Evolutionary conservation across 2,888 invertebrate species (phyloP), one percentile per base, ranked within the genome.

Genomic region (Acleris literana): DNA sequence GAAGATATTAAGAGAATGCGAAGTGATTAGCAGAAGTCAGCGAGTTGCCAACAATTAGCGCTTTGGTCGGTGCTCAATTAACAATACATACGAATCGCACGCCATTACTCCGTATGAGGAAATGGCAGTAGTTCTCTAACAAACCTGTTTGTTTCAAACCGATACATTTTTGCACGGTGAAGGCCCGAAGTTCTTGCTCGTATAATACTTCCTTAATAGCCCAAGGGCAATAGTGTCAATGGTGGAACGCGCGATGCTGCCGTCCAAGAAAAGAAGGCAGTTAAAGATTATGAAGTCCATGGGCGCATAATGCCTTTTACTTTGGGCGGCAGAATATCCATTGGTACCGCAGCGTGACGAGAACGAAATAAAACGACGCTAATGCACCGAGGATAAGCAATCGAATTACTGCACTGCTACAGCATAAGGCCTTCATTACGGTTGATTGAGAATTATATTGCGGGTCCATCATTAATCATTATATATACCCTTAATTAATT

Each of bases 21-120:
- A 78, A 81, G 77, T 83, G 79, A 86, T 90, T 89, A 89, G 82
- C 85, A 72, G 68, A 72, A 73, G 77, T 72, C 71, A 76, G 79
- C 78, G 74, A 81, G 80, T 76, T 70, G 73, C 80, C 71, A 77
- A 77, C 76, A 82, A 87, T 89, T 89, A 88, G 70, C 87, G 78
- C 78, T 75, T 73, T 68, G 77, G 78, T 78, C 81, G 70, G 78
- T 73, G 72, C 72, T 77, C 77, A 84, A 85, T 88, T 87, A 89
- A 80, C 82, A 72, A 70, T 58, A 60, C 58, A 61, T 60, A 56
- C 46, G 56, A 61, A 61, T 68, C 61, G 63, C 60, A 20, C 63
- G 55, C 51, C 64, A 63, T 20, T 64, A 76, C 75, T 69, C 71
- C 76, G 72, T 74, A 78, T 71, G 74, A 80, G 83, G 84, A 85